Evolutionary conservation across 92 coral and sea anemone genomes (phyloP).

Genomic region (Palythoa grandiflora): DNA sequence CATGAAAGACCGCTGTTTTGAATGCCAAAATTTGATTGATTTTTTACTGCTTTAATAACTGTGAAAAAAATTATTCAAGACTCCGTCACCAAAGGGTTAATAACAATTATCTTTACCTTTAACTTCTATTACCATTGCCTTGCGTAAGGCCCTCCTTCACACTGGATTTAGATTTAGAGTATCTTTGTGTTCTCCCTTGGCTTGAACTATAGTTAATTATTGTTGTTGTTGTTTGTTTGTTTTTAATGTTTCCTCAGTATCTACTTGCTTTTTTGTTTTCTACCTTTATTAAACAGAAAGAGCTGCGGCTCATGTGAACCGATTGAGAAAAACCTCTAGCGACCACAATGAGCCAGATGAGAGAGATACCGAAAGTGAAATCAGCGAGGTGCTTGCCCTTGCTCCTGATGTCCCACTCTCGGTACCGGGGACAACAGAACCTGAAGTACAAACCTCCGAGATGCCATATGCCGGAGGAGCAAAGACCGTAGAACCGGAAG

Average conservation of each 20-base stretch:
- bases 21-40: too few species aligned
- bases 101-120: too few species aligned
- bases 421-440: slow-evolving; percentile 26
- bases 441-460: background rate
- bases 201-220: too few species aligned
- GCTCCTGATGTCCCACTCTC: slow-evolving; percentile 47
- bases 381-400: slow-evolving; percentile 21
- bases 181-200: too few species aligned
- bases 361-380: slow-evolving; percentile 25
- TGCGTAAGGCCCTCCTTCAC: too few species aligned
- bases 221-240: too few species aligned
- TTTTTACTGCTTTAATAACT: too few species aligned
- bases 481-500: background rate
- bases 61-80: too few species aligned
- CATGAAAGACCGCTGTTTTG: too few species aligned
- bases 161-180: too few species aligned
- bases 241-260: background rate
- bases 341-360: background rate
- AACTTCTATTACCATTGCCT: too few species aligned
- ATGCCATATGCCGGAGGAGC: background rate
- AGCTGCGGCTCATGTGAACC: slow-evolving; percentile 29
- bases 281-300: slow-evolving; percentile 7
- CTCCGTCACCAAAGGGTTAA: too few species aligned
- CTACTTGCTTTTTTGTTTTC: background rate
- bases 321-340: slow-evolving; percentile 3